Evolutionary conservation across 2,888 invertebrate genomes (phyloP).

Genomic region (Orchesella flavescens): DNA sequence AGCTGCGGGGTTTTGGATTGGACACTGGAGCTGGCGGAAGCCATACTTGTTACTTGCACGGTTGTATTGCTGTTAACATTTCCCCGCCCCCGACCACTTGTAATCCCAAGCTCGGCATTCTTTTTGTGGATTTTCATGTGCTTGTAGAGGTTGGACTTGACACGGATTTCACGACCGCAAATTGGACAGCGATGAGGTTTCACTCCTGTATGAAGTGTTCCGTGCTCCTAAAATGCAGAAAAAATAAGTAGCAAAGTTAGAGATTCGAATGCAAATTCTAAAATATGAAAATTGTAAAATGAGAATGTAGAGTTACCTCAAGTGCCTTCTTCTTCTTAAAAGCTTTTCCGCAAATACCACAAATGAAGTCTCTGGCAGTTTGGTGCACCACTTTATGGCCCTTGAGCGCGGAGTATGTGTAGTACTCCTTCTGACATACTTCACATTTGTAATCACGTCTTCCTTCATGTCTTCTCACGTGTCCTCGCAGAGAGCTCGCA

Average conservation of each 20-base stretch:
- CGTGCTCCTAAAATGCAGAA: constrained; percentile 65
- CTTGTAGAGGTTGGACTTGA: constrained; percentile 71
- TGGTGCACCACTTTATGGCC: constrained; percentile 71
- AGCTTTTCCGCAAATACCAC: constrained; percentile 68
- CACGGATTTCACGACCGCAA: constrained; percentile 69
- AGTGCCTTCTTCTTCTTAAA: constrained; percentile 71
- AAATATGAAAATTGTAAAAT: no score
- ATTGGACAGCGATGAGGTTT: constrained; percentile 69
- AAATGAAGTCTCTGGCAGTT: constrained; percentile 68
- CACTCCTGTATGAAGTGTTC: constrained; percentile 69
- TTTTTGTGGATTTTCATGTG: constrained; percentile 72
- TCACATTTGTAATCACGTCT: constrained; percentile 71
- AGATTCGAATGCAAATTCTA: no score
- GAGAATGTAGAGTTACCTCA: no score
- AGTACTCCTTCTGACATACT: constrained; percentile 69
- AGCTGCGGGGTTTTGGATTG: constrained; percentile 11
- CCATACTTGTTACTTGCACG: not conserved
- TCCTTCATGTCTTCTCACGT: constrained; percentile 70
- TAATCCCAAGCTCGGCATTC: constrained; percentile 47
- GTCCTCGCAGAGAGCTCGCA: constrained; percentile 69
- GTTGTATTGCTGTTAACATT: not conserved
- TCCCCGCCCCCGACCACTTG: constrained; percentile 30
- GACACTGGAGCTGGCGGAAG: not conserved
- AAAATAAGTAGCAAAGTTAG: no score
- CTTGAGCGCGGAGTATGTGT: constrained; percentile 70